A percentile compares a stretch with the other conserved stretches of the same genome.
Evolutionary conservation across 1,140 invertebrate species (phyloP).

Genomic region (Pachypsylla venusta): DNA sequence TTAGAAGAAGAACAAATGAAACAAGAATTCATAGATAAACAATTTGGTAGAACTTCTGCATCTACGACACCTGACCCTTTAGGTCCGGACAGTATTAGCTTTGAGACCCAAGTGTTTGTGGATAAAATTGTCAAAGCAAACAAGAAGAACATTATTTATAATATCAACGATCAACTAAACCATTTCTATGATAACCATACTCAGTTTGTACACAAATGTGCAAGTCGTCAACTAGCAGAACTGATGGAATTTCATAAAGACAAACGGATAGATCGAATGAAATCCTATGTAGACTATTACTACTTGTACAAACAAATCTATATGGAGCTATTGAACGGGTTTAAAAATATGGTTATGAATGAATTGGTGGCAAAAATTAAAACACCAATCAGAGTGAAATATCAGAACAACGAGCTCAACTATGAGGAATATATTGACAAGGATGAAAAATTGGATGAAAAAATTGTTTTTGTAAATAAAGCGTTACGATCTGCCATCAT

Average conservation of each 20-base stretch:
- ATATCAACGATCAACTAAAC: neutral
- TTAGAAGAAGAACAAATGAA: too few species aligned
- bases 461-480: neutral
- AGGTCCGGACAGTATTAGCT: too few species aligned
- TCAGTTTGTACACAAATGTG: neutral
- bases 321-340: neutral
- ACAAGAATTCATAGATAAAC: too few species aligned
- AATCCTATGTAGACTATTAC: neutral
- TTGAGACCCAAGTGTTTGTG: too few species aligned
- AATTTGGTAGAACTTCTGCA: too few species aligned
- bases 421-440: conserved; percentile 1
- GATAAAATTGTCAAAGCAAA: neutral
- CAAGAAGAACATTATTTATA: neutral
- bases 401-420: neutral
- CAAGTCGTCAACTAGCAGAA: neutral
- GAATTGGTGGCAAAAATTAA: neutral
- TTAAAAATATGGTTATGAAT: neutral
- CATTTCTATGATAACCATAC: conserved; percentile 1
- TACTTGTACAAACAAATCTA: conserved; percentile 1
- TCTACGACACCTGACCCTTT: too few species aligned
- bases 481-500: neutral
- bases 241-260: neutral
- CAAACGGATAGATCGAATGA: neutral
- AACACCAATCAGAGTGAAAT: neutral
- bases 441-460: neutral